These are phyloP conservation scores for Phaenicophaeus curvirostris DNA, from an alignment of 2,797 vertebrate genomes.

Conservation along the genomic window DNA sequence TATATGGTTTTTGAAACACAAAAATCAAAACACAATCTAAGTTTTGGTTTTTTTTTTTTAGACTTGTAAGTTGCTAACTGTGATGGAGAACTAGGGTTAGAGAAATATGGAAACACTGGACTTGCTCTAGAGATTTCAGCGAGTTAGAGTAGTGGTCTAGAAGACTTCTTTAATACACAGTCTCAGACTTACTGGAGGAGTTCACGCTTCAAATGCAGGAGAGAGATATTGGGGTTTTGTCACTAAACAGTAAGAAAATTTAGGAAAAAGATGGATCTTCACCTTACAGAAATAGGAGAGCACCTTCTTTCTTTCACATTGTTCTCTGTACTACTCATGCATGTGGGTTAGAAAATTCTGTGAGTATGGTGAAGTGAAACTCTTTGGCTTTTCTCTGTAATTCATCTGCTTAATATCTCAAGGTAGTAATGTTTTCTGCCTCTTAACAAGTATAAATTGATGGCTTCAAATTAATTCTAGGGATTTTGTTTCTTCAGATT, in stretches of 20 bases:
- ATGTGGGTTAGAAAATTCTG: not conserved
- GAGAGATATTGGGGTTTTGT: not conserved
- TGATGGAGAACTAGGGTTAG: not conserved
- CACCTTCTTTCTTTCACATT: not conserved
- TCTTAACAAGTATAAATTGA: not conserved
- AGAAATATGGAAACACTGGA: not conserved
- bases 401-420: not conserved
- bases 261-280: not conserved
- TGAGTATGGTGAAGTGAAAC: not conserved
- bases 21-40: not conserved
- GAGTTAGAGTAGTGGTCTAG: not conserved
- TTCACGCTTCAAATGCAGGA: not conserved
- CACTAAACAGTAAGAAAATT: not conserved
- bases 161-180: not conserved
- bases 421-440: not conserved
- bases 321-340: not conserved
- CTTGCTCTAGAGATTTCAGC: not conserved
- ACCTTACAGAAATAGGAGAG: not conserved
- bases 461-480: not conserved
- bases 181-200: not conserved
- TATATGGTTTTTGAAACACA: rapidly evolving
- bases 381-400: not conserved
- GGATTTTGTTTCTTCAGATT: not conserved
- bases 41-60: not conserved
- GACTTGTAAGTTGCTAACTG: not conserved